A percentile compares a stretch with the other conserved stretches of the same genome.
These are phyloP conservation scores for Hypercompe scribonia DNA, from an alignment of 2,888 invertebrate genomes.

Conservation along the genomic window DNA sequence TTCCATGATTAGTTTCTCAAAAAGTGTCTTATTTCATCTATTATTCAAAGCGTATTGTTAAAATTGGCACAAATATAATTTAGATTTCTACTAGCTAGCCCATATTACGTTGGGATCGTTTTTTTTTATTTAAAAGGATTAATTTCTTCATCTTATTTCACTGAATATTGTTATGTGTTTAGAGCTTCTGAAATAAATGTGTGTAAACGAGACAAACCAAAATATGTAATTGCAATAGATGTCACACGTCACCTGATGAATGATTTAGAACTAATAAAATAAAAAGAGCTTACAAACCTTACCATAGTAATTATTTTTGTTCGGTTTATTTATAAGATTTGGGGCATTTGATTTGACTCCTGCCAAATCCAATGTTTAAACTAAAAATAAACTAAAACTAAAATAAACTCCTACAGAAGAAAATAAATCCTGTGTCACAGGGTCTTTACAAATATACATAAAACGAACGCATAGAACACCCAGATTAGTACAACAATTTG, in stretches of 20 bases:
- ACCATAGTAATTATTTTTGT: background rate
- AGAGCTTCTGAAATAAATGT: background rate
- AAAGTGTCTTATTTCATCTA: background rate
- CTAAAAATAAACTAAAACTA: too few relatives aligned
- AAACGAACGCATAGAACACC: too few relatives aligned
- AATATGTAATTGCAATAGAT: background rate
- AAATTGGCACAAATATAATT: background rate
- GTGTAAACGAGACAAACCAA: background rate
- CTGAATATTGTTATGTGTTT: background rate
- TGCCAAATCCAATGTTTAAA: too few relatives aligned
- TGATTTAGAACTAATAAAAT: background rate
- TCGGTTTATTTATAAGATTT: background rate
- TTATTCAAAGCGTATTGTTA: background rate
- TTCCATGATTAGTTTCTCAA: background rate
- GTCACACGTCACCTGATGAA: background rate
- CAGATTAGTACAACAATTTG: too few relatives aligned
- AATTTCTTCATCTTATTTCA: conserved; percentile 4
- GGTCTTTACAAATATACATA: too few relatives aligned
- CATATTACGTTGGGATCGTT: background rate
- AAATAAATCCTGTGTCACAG: too few relatives aligned
- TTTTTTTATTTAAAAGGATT: background rate
- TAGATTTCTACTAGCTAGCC: background rate
- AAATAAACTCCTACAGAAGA: too few relatives aligned
- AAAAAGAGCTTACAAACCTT: background rate
- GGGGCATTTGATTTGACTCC: too few relatives aligned